These are phyloP conservation scores for Aphelenchoides besseyi DNA, from an alignment of 1,140 invertebrate species.

Conservation along the genomic window DNA sequence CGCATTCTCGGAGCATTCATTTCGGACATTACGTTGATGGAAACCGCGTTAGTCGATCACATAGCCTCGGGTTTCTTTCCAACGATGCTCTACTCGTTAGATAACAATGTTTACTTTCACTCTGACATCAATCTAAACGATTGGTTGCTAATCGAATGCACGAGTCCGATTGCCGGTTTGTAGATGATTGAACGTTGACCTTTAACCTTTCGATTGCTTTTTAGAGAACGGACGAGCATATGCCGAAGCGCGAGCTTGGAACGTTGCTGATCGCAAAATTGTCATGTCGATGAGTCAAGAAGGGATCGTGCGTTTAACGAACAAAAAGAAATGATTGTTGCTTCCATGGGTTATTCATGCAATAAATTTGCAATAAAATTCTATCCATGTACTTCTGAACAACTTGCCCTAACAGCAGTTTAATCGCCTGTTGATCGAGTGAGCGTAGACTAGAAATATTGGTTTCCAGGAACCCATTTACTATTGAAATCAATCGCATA, in stretches of 20 bases:
- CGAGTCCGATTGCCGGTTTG: conserved; percentile 25
- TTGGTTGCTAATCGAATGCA: conserved; percentile 25
- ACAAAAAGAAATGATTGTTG: no score
- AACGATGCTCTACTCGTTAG: conserved; percentile 29
- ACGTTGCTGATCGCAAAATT: not conserved
- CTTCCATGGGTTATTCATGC: no score
- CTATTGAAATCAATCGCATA: no score
- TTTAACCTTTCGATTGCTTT: conserved; percentile 1
- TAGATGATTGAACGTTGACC: not conserved
- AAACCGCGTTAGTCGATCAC: conserved; percentile 15
- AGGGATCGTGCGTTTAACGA: conserved; percentile 11
- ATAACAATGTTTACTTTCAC: conserved; percentile 29
- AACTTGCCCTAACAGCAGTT: no score
- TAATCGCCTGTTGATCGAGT: no score
- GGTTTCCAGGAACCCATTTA: no score
- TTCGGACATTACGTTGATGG: conserved; percentile 28
- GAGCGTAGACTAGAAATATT: no score
- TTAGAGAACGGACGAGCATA: conserved; percentile 13
- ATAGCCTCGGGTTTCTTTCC: conserved; percentile 23
- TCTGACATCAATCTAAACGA: conserved; percentile 16
- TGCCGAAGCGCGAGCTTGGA: conserved; percentile 16
- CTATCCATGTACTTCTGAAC: no score
- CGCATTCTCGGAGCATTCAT: conserved; percentile 22
- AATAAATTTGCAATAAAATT: no score
- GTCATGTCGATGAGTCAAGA: conserved; percentile 12